Evolutionary conservation across 2,797 vertebrate genomes (phyloP).

Genomic region (Ceryle rudis): DNA sequence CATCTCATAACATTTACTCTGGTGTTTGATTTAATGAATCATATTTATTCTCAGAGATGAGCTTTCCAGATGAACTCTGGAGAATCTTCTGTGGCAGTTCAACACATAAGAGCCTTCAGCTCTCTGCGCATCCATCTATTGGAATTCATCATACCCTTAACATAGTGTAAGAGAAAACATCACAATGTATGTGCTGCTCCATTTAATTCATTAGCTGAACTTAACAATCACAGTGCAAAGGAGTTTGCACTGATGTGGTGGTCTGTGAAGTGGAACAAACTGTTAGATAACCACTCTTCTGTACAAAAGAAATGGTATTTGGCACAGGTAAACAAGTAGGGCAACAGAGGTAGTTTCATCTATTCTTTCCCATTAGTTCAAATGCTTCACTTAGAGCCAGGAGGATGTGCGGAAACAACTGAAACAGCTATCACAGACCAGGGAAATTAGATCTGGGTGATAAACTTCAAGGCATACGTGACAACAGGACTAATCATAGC

Average conservation of each 20-base stretch:
- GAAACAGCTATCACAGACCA: not conserved
- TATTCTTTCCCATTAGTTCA: not conserved
- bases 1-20: not conserved
- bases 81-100: not conserved
- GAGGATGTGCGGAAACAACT: not conserved
- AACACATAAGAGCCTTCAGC: not conserved
- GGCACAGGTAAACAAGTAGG: not conserved
- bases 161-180: not conserved
- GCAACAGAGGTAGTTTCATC: not conserved
- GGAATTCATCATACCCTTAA: not conserved
- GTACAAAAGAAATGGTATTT: not conserved
- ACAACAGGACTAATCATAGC: not conserved
- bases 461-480: not conserved
- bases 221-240: not conserved
- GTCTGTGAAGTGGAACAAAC: not conserved
- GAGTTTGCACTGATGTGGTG: not conserved
- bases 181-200: not conserved
- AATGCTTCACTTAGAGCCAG: not conserved
- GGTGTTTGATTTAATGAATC: not conserved
- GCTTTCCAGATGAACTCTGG: not conserved
- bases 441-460: not conserved
- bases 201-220: not conserved
- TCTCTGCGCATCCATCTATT: not conserved
- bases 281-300: not conserved
- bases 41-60: not conserved